phyloP scores from a whole-genome alignment of 2,888 invertebrate species.

The Pammene aurita region DNA sequence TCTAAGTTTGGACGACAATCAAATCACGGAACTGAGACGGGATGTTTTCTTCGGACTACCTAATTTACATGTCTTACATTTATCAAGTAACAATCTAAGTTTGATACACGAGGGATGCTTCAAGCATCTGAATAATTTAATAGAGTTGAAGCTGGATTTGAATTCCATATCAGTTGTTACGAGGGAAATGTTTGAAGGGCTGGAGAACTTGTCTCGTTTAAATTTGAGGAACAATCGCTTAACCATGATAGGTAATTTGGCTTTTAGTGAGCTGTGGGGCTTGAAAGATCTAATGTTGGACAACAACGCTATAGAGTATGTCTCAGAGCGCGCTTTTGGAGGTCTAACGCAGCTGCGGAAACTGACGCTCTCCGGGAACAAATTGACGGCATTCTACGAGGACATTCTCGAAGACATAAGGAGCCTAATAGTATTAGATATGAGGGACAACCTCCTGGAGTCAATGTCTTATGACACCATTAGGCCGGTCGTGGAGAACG shows the following conservation, averaged over 20 bases:
- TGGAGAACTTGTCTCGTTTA: constrained; percentile 87
- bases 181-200: constrained; percentile 89
- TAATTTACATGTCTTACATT: constrained; percentile 86
- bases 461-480: constrained; percentile 90
- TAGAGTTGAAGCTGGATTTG: constrained; percentile 90
- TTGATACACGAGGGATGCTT: constrained; percentile 94
- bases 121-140: constrained; percentile 87
- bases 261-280: constrained; percentile 90
- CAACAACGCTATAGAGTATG: constrained; percentile 86
- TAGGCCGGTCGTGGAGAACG: constrained; percentile 88
- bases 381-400: constrained; percentile 87
- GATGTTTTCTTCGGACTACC: constrained; percentile 90
- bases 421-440: constrained; percentile 87
- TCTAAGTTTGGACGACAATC: constrained; percentile 89
- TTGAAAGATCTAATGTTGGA: constrained; percentile 87
- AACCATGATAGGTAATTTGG: constrained; percentile 89
- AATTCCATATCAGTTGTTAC: constrained; percentile 90
- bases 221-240: constrained; percentile 89
- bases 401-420: constrained; percentile 88
- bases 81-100: constrained; percentile 94
- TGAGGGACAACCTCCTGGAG: constrained; percentile 89
- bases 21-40: constrained; percentile 88
- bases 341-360: constrained; percentile 88
- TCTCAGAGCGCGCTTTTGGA: constrained; percentile 89
- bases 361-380: constrained; percentile 89